Base-by-base conservation (phyloP, 2,888 invertebrate species). In the Bombyx huttoni region DNA sequence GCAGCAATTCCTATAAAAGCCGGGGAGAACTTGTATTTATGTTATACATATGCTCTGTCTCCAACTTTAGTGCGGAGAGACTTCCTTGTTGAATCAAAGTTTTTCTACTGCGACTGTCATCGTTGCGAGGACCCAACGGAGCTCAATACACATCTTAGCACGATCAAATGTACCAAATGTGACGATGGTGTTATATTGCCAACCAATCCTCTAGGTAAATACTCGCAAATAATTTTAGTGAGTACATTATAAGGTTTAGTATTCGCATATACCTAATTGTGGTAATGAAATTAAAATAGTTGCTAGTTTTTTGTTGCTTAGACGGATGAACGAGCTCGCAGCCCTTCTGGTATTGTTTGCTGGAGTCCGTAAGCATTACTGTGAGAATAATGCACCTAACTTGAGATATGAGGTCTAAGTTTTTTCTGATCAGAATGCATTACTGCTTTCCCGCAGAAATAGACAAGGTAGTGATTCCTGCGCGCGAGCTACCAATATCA, bases 111-210 rank as follows among this genome's bases (percentile, higher is more conserved):
- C 74, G 89, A 89, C 35, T 96, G 96, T 63, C 66, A 81, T 3
- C 89, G 96, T 51, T 96, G 96, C 69, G 81, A 90, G 1, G 96
- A 96, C 75, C 94, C 95, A 9, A 93, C 92, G 0, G 96, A 96
- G 71, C 77, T 96, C 49, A 94, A 92, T 8, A 94, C 96, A 0
- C 91, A 95, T 67, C 90, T 94, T 68, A 94, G 95, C 59, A 92
- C 95, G 0, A 75, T 96, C 1, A 94, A 94, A 71, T 96, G 96
- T 67, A 92, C 89, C 61, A 93, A 93, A 73, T 94, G 94, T 66
- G 92, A 93, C 57, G 91, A 92, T 58, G 94, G 94, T 0, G 78
- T 93, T 50, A 86, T 94, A 49, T 58, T 93, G 54, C 85, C 93
- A 6, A 84, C 89, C 51, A 88, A 93, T 77, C 91, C 94, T 34